Base-by-base conservation (phyloP, 2,888 invertebrate species). In the Scelioninae gen. 1 region DNA sequence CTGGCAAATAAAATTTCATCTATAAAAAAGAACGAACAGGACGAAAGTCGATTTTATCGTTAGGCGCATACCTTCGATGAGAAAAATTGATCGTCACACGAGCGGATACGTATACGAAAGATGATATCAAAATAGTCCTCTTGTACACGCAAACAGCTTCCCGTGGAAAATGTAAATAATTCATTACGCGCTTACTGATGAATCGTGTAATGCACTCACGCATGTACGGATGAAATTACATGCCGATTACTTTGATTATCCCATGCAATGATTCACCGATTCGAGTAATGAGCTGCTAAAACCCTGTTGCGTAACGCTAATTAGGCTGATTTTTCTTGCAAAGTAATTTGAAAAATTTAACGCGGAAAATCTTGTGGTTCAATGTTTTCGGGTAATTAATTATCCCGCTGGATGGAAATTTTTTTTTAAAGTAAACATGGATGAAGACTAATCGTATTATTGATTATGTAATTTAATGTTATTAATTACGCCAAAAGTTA, bases 141-240 rank as follows among this genome's bases (percentile, higher is more conserved):
- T 47, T 31, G 55, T 75, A 34, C 81, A 82, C 82, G 82, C 82
- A 51, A 81, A 31, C 23, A 7, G 45, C 72, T 60, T 71, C 69
- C 78, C 76, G 84, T 82, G 69, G 82, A 83, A 85, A 83, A 87
- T 82, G 87, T 85, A 87, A 89, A 88, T 88, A 88, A 87, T 89
- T 89, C 88, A 88, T 88, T 86, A 83, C 85, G 84, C 84, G 84
- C 79, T 78, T 82, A 58, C 85, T 81, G 86, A 86, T 87, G 84
- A 85, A 87, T 86, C 85, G 86, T 75, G 65, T 85, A 85, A 85
- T 83, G 86, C 82, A 82, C 84, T 85, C 84, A 58, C 77, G 80
- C 71, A 63, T 47, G 65, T 72, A 45, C 76, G 38, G 63, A 76
- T 66, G 76, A 77, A 72, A 76, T 82, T 82, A 82, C 68, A 82